Conservation (phyloP, 2,113 vertebrate genomes). For the Etia nguti region DNA sequence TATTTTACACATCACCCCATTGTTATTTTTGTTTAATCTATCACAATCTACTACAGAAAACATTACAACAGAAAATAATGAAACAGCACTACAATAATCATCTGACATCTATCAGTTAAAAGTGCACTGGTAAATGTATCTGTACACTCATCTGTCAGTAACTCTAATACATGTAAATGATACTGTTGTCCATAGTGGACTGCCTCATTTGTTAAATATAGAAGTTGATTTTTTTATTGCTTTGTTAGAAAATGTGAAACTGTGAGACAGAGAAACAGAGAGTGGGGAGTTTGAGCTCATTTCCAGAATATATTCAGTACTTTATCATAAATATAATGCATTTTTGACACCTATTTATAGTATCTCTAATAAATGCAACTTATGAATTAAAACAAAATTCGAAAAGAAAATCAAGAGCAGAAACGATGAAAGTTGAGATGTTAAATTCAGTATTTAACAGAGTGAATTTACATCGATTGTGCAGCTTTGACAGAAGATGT, state of each 20-base stretch:
- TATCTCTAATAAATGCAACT: not conserved
- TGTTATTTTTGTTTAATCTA: not conserved
- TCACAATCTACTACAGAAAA: not conserved
- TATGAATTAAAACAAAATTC: not conserved
- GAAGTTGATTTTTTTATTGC: too few species aligned
- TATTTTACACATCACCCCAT: not conserved
- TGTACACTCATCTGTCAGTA: too few species aligned
- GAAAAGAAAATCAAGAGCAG: not conserved
- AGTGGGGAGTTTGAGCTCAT: too few species aligned
- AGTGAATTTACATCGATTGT: not conserved
- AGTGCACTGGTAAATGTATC: too few species aligned
- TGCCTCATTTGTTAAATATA: too few species aligned
- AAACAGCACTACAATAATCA: not conserved
- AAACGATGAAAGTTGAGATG: not conserved
- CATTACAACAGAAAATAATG: not conserved
- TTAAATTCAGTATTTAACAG: not conserved
- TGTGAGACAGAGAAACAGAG: too few species aligned
- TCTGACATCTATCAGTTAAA: not conserved
- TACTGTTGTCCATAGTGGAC: too few species aligned
- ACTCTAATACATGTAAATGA: too few species aligned
- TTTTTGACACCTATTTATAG: accelerated
- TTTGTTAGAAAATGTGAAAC: too few species aligned
- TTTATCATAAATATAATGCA: not conserved
- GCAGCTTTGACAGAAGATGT: not conserved
- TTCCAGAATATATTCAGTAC: too few species aligned